Base-by-base conservation (phyloP, 2,113 vertebrate species). In the Morone chrysops region DNA sequence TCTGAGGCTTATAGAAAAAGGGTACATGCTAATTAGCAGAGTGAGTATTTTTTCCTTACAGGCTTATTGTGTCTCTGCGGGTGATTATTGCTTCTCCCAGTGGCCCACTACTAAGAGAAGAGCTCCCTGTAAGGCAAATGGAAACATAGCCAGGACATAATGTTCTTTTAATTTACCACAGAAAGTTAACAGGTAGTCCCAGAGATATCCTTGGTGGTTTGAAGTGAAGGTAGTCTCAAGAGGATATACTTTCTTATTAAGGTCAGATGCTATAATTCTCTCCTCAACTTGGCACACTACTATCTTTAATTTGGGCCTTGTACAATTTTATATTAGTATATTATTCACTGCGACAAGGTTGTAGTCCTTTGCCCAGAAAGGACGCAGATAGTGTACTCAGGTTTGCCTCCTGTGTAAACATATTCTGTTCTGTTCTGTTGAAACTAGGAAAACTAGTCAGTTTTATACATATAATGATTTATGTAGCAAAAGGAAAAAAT, bases 21-120 rank as follows among this genome's bases (percentile, higher is more conserved):
- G 85, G 78, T 57, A 47, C 80, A 71, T 79, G 62, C 90, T 93
- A 92, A 95, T 94, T 93, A 92, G 89, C 78, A 71, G 79, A 25
- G 41, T 50, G 76, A 82, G 50, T 47, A 36, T 80, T 92, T 83
- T 31, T 88, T 82, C 67, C 81, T 76, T 57, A 72, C 80, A 75
- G 79, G 75, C 75, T 86, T 66, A 61, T 81, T 83, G 78, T 84
- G 75, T 86, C 81, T 90, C 81, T 62, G 3, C 13, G 73, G 87
- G 69, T 90, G 84, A 93, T 92, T 91, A 92, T 80, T 78, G 69
- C 41, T 38, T 88, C 82, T 92, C 89, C 83, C 75, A 81, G 70
- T 70, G 69, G 89, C 80, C 77, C 61, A 74, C 66, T 62, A 59
- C 78, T 78, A 67, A 68, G 63, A 73, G 50, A 81, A 70, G 74